Evolutionary conservation across 2,797 vertebrate species (phyloP).

Genomic region (Pelobates cultripes): DNA sequence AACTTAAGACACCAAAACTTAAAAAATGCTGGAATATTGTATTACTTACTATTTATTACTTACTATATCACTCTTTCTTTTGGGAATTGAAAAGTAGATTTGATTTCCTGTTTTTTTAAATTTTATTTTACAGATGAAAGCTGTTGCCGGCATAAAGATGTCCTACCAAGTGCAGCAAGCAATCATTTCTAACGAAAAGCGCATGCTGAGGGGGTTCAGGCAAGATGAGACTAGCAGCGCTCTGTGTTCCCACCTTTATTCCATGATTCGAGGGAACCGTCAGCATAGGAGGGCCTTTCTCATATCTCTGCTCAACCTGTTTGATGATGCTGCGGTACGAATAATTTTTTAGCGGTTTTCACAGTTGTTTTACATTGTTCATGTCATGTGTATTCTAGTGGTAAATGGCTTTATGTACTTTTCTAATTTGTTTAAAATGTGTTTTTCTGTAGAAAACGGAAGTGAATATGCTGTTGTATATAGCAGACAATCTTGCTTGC

Average conservation of each 20-base stretch:
- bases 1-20: too few relatives aligned
- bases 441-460: constrained; percentile 86
- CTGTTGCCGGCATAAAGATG: constrained; percentile 98
- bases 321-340: constrained; percentile 94
- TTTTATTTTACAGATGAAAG: constrained; percentile 92
- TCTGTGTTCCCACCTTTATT: constrained; percentile 92
- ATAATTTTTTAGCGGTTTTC: neutral
- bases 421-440: neutral
- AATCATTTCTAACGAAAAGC: constrained; percentile 78
- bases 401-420: neutral
- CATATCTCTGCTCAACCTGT: constrained; percentile 94
- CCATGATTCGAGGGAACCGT: constrained; percentile 92
- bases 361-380: neutral
- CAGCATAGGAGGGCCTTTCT: constrained; percentile 94
- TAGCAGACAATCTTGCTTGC: constrained; percentile 96
- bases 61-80: too few relatives aligned
- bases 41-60: too few relatives aligned
- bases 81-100: neutral
- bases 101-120: constrained; percentile 19
- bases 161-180: constrained; percentile 95
- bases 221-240: constrained; percentile 84
- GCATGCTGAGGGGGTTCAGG: constrained; percentile 86
- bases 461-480: constrained; percentile 93
- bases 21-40: too few relatives aligned
- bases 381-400: neutral